These are phyloP conservation scores for Argynnis bischoffii DNA, from an alignment of 2,888 invertebrate genomes.

Conservation along the genomic window DNA sequence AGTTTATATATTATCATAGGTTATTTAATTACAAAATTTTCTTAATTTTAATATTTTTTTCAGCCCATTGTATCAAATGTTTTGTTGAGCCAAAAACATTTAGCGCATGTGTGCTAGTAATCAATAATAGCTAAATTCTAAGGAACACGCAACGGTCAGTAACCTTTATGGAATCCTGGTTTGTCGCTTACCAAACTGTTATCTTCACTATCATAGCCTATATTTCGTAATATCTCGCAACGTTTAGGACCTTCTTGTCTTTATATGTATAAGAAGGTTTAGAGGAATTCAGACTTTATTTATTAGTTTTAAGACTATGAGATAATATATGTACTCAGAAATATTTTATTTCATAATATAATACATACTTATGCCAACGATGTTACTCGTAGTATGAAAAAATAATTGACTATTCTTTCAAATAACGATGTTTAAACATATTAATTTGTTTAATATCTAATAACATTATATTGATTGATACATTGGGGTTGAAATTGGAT, in stretches of 20 bases:
- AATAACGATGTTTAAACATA: too few species aligned
- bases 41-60: not conserved
- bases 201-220: constrained; percentile 39
- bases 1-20: not conserved
- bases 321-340: too few species aligned
- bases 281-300: too few species aligned
- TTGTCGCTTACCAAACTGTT: constrained; percentile 35
- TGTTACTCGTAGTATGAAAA: too few species aligned
- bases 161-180: constrained; percentile 38
- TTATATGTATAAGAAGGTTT: too few species aligned
- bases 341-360: too few species aligned
- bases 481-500: too few species aligned
- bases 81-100: constrained; percentile 3
- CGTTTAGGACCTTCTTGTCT: constrained; percentile 2
- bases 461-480: too few species aligned
- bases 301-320: too few species aligned
- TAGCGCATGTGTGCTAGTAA: constrained; percentile 20
- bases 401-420: too few species aligned
- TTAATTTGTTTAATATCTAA: too few species aligned
- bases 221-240: constrained; percentile 29
- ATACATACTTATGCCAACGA: too few species aligned
- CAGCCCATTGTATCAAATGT: not conserved
- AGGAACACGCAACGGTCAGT: constrained; percentile 36
- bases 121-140: constrained; percentile 21
- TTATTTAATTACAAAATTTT: not conserved